These are phyloP conservation scores for Lasioglossum baleicum DNA, from an alignment of 1,140 invertebrate species.

Conservation along the genomic window DNA sequence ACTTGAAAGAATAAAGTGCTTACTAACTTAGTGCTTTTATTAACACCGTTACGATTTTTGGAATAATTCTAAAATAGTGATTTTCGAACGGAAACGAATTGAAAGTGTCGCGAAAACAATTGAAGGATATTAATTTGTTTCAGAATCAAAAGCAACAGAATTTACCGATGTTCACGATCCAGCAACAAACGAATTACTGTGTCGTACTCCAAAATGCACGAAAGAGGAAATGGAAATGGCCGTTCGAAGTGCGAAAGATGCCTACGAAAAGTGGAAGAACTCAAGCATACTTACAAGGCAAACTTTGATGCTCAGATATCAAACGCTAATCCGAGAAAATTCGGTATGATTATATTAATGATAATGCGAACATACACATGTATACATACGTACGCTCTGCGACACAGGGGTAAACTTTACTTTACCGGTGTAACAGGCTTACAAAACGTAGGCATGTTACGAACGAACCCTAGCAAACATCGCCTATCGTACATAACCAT, in stretches of 20 bases:
- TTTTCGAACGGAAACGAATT: not conserved
- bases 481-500: no score
- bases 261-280: conserved; percentile 92
- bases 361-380: no score
- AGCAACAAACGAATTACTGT: conserved; percentile 91
- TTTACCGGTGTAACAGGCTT: no score
- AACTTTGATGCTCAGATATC: conserved; percentile 96
- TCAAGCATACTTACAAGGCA: conserved; percentile 96
- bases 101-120: not conserved
- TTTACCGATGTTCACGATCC: conserved; percentile 98
- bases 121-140: not conserved
- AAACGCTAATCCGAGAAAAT: conserved; percentile 88
- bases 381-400: no score
- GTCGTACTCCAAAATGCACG: conserved; percentile 94
- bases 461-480: no score
- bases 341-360: conserved; percentile 79
- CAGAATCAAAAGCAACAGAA: conserved; percentile 93
- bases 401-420: no score
- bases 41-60: no score
- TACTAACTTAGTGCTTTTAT: no score
- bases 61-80: no score
- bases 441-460: no score
- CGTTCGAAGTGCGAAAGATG: conserved; percentile 91
- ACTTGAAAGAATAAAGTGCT: no score
- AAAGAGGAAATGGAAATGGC: conserved; percentile 95